Conservation (phyloP, 2,113 vertebrate genomes). For the Pachyramphus minor region DNA sequence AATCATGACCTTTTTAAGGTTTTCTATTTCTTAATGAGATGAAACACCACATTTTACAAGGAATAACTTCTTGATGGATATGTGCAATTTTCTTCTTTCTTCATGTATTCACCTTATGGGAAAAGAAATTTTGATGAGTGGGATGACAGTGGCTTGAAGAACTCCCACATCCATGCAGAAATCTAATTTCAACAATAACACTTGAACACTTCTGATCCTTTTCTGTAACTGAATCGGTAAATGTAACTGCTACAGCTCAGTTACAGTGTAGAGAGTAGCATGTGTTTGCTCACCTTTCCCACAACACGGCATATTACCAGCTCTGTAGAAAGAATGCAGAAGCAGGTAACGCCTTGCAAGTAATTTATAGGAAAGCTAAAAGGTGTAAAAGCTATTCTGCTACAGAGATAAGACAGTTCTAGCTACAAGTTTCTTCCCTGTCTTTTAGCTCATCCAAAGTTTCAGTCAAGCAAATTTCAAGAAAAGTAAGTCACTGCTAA, state of each 20-base stretch:
- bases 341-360: neutral
- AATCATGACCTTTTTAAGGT: neutral
- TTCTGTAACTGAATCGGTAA: neutral
- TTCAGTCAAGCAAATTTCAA: neutral
- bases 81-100: neutral
- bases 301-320: neutral
- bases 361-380: neutral
- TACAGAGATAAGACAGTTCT: neutral
- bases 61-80: neutral
- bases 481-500: neutral
- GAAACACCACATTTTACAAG: neutral
- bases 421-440: neutral
- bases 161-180: neutral
- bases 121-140: neutral
- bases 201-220: neutral
- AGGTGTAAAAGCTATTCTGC: neutral
- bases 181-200: neutral
- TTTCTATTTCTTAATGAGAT: neutral
- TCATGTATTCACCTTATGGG: neutral
- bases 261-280: neutral
- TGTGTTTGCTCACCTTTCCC: neutral
- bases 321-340: neutral
- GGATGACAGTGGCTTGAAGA: neutral
- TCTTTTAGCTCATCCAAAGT: neutral
- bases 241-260: neutral